Percentiles rank a stretch among this genome's conserved stretches.
Evolutionary conservation across 2,113 vertebrate species (phyloP).

Genomic region (Corythornis vintsioides): DNA sequence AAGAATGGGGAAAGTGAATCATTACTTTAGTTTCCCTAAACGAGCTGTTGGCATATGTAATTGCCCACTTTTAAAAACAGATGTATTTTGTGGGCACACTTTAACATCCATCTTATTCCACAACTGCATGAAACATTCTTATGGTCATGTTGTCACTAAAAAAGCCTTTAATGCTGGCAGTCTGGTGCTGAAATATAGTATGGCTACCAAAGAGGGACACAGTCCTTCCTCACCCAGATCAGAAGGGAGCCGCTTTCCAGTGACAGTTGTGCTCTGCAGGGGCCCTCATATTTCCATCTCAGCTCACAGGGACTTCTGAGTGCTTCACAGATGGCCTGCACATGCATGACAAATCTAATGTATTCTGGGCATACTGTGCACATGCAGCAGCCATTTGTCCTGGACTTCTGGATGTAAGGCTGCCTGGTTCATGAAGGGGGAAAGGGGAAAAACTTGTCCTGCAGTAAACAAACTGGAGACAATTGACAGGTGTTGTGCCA

Average conservation of each 20-base stretch:
- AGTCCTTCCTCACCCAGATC: neutral
- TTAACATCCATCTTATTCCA: neutral
- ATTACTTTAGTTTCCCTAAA: neutral
- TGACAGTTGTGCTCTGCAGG: neutral
- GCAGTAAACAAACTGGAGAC: too few relatives aligned
- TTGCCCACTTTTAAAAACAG: neutral
- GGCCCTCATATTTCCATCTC: neutral
- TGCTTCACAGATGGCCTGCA: slow-evolving; percentile 40
- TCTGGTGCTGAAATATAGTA: neutral
- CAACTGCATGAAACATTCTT: rapidly evolving
- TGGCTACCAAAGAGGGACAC: neutral
- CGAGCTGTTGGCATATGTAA: neutral
- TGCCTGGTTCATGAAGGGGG: neutral
- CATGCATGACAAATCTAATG: slow-evolving; percentile 15
- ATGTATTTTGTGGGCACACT: neutral
- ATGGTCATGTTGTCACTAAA: neutral
- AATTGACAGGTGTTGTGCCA: too few relatives aligned
- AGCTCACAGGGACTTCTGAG: neutral
- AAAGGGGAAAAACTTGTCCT: too few relatives aligned
- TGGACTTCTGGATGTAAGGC: neutral
- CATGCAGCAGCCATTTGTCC: neutral
- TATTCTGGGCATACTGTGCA: neutral
- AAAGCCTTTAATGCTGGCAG: neutral
- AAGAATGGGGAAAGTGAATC: neutral
- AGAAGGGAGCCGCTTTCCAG: neutral